A percentile compares a stretch with the other conserved stretches of the same genome.
Evolutionary conservation across 2,113 vertebrate genomes (phyloP).

Genomic region (Falcunculus frontatus): DNA sequence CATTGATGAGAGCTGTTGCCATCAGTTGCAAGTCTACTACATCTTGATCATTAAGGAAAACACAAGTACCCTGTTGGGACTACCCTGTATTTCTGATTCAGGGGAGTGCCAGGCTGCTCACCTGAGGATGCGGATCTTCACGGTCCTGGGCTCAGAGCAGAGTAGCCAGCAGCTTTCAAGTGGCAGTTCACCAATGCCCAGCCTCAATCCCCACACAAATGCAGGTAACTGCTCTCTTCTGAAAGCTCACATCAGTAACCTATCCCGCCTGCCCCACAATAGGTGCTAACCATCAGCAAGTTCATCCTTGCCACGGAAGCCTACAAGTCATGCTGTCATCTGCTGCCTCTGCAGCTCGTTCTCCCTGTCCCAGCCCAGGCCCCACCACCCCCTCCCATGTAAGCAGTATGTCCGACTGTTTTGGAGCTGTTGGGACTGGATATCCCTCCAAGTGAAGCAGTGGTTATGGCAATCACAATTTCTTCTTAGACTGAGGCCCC

Average conservation of each 20-base stretch:
- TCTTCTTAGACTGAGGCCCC: not conserved
- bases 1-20: not conserved
- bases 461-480: not conserved
- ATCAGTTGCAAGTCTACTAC: not conserved
- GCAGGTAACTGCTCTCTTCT: not conserved
- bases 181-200: not conserved
- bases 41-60: not conserved
- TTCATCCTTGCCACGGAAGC: not conserved
- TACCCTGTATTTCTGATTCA: not conserved
- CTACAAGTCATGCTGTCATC: not conserved
- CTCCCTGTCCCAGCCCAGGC: not conserved
- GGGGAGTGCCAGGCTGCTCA: not conserved
- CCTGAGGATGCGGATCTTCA: not conserved
- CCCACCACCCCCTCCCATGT: rapidly evolving
- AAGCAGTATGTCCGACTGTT: not conserved
- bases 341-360: not conserved
- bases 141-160: not conserved
- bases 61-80: not conserved
- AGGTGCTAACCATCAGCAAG: not conserved
- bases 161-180: not conserved
- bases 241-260: not conserved
- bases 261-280: not conserved
- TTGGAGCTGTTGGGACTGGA: not conserved
- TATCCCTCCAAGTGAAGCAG: not conserved
- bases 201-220: too few species aligned